These are phyloP conservation scores for Sialis lutaria DNA, from an alignment of 2,888 invertebrate genomes.

Conservation along the genomic window DNA sequence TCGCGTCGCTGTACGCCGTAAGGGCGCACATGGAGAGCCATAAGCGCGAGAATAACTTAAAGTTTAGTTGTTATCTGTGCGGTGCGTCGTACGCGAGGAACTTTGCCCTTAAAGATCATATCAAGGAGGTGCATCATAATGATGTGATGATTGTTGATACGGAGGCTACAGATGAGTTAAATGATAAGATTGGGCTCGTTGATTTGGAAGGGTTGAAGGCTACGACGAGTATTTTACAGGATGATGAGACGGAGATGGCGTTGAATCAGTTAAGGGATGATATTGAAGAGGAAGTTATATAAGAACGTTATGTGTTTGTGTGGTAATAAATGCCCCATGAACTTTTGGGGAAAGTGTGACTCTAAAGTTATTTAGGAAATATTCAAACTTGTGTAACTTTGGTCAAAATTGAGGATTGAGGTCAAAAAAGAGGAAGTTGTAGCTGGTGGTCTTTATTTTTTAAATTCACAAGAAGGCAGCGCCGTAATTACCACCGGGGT, in stretches of 20 bases:
- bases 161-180: not conserved
- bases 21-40: constrained; percentile 61
- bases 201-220: constrained; percentile 16
- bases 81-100: constrained; percentile 61
- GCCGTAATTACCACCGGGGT: too few relatives aligned
- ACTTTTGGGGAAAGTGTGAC: too few relatives aligned
- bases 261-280: not conserved
- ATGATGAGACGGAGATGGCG: constrained; percentile 15
- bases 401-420: too few relatives aligned
- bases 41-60: constrained; percentile 46
- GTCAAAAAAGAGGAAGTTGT: too few relatives aligned
- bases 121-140: constrained; percentile 41
- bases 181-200: constrained; percentile 1
- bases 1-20: constrained; percentile 61
- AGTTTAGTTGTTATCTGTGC: constrained; percentile 49
- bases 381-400: too few relatives aligned
- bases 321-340: constrained; percentile 24
- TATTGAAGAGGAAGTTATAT: constrained; percentile 1
- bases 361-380: too few relatives aligned
- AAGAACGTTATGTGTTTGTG: constrained; percentile 49
- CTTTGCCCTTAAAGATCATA: constrained; percentile 56
- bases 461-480: too few relatives aligned
- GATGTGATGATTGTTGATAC: constrained; percentile 3
- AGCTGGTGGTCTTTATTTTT: too few relatives aligned
- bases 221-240: constrained; percentile 16